phyloP scores from a whole-genome alignment of 2,888 invertebrate genomes.

The Homarus gammarus region DNA sequence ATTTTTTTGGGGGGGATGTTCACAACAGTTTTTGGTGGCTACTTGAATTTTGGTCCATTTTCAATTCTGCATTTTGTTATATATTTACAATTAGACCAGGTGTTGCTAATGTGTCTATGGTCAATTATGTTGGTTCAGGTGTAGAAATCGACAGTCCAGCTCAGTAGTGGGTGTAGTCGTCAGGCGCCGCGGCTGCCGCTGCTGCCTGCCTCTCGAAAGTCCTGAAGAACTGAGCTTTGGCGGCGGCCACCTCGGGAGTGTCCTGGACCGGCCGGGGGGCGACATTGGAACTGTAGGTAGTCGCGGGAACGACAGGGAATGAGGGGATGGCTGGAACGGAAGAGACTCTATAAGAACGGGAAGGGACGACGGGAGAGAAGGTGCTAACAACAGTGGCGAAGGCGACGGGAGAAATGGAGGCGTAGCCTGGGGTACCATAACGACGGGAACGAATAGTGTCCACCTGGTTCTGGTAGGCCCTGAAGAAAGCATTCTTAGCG shows the following conservation, averaged over 20 bases:
- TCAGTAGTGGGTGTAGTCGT: slow-evolving; percentile 42
- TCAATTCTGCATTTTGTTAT: too few relatives aligned
- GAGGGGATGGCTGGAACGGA: not conserved
- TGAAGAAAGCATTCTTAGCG: slow-evolving; percentile 52
- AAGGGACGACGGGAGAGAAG: not conserved
- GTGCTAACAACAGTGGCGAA: not conserved
- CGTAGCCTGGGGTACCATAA: not conserved
- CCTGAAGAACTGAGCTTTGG: slow-evolving; percentile 44
- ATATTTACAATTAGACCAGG: too few relatives aligned
- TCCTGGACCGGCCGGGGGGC: slow-evolving; percentile 23
- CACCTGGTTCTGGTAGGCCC: slow-evolving; percentile 52
- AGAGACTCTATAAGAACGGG: too few relatives aligned
- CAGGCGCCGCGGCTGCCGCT: slow-evolving; percentile 56
- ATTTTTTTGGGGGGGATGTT: too few relatives aligned
- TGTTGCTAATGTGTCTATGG: too few relatives aligned
- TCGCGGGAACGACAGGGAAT: not conserved
- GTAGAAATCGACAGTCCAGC: not conserved
- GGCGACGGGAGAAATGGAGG: not conserved
- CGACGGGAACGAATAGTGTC: slow-evolving; percentile 21
- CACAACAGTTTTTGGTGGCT: too few relatives aligned
- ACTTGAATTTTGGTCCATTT: too few relatives aligned
- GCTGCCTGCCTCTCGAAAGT: slow-evolving; percentile 38
- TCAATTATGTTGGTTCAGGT: too few relatives aligned
- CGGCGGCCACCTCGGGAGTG: slow-evolving; percentile 51
- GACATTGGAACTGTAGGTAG: not conserved